Evolutionary conservation across 1,140 invertebrate species (phyloP).

Genomic region (Brachionus calyciflorus): DNA sequence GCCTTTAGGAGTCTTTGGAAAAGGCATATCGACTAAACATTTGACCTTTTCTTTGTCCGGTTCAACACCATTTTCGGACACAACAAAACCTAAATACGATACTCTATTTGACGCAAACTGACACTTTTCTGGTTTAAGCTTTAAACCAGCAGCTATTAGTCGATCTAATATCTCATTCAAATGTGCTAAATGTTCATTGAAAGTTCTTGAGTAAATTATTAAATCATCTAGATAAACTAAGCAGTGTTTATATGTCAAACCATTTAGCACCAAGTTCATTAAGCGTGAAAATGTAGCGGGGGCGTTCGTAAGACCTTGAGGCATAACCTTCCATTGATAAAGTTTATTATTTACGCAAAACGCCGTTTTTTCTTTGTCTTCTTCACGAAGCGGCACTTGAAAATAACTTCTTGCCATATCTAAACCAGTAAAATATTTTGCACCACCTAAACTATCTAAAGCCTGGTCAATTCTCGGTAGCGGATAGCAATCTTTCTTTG

Average conservation of each 20-base stretch:
- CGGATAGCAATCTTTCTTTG: not conserved
- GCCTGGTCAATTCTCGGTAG: not conserved
- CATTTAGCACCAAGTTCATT: no score
- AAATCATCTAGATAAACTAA: slow-evolving; percentile 38
- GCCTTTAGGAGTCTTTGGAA: slow-evolving; percentile 55
- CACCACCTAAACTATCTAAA: not conserved
- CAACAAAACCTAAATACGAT: slow-evolving; percentile 56
- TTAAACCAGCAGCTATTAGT: slow-evolving; percentile 53
- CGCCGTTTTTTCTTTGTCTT: no score
- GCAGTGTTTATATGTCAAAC: not conserved
- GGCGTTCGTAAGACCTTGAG: no score
- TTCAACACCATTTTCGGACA: slow-evolving; percentile 39
- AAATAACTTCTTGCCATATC: not conserved
- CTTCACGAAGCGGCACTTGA: not conserved
- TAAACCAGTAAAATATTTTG: not conserved
- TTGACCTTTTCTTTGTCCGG: slow-evolving; percentile 54
- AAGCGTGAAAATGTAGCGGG: no score
- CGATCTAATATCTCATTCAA: slow-evolving; percentile 2
- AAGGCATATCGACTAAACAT: slow-evolving; percentile 56
- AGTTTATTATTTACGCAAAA: no score
- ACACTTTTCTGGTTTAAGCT: slow-evolving; percentile 59
- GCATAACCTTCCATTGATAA: no score
- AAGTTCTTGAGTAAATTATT: not conserved
- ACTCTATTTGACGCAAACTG: slow-evolving; percentile 56
- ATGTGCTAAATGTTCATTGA: not conserved